These are phyloP conservation scores for Mus caroli DNA, from an alignment of 2,797 vertebrate species.

Conservation along the genomic window DNA sequence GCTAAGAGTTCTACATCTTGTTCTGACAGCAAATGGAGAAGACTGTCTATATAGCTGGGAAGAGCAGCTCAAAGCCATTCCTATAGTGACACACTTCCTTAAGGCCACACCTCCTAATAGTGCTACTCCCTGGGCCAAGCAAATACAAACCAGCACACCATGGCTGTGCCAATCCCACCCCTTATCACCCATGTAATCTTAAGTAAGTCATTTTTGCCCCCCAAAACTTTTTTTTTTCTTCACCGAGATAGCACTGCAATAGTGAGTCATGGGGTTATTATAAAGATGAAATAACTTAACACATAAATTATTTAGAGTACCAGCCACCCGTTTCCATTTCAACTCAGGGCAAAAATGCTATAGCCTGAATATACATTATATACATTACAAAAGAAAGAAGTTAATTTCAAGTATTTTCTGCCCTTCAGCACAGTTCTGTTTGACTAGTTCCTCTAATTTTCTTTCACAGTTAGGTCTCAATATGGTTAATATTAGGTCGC, in stretches of 20 bases:
- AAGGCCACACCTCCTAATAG: not conserved
- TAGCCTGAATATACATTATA: not conserved
- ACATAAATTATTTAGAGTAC: not conserved
- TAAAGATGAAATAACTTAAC: not conserved
- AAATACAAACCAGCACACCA: not conserved
- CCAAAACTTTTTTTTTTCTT: not conserved
- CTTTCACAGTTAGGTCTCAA: constrained; percentile 57
- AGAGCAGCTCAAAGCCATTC: not conserved
- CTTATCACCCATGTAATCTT: not conserved
- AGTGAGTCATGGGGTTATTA: not conserved
- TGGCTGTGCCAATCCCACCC: not conserved
- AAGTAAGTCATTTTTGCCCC: not conserved
- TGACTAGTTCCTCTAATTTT: constrained; percentile 65
- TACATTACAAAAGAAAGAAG: not conserved
- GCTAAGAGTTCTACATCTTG: not conserved
- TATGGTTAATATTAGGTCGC: constrained; percentile 64
- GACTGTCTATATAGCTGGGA: not conserved
- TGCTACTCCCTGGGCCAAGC: not conserved
- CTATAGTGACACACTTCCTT: not conserved
- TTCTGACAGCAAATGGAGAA: not conserved
- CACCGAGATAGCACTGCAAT: not conserved
- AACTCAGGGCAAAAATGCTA: not conserved
- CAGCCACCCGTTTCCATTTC: not conserved
- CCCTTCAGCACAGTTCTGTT: constrained; percentile 57
- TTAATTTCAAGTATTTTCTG: constrained; percentile 53